Evolutionary conservation across 2,888 invertebrate species (phyloP), one percentile per base, ranked within the genome.

Genomic region (Cantharis flavilabris): DNA sequence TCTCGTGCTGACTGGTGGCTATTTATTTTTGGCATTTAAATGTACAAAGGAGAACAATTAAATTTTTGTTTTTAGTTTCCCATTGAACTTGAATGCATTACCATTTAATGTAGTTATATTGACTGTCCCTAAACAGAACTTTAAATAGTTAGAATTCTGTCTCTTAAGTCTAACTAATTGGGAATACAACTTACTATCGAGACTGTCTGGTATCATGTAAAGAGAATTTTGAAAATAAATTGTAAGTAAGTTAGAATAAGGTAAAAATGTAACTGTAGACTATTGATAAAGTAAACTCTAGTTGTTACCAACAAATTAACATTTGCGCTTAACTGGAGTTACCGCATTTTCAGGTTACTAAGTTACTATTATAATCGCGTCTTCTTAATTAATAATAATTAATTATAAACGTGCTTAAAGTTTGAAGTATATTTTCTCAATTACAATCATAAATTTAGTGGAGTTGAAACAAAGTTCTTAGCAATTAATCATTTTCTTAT

Each of bases 361-460:
- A 49, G 49, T 49, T 49, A 49, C 49, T n/a, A 49, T 49, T 49
- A 49, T 49, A 49, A 49, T 49, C n/a, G 49, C 49, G 49, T 49
- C 49, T 49, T n/a, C 49, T 49, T 49, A 49, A 49, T 49, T 49
- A 49, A 49, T 49, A 49, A 49, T 49, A 49, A 49, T 49, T 49
- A 49, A 49, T 49, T 49, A 49, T 49, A 49, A 49, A 49, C 65
- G 20, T 67, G 64, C 26, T 23, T 23, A 67, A 67, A 67, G 16
- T 67, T 67, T 67, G 23, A 67, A 67, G 65, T 67, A 67, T 67
- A 67, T 67, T 67, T 67, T 67, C 65, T 67, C 65, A 67, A 67
- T 67, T 67, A 67, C 20, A 67, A 67, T 26, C 65, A n/a, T 67
- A 67, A 49, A 67, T 67, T 67, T 67, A 67, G 20, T 67, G 11